These are phyloP conservation scores for Heteronetta atricapilla DNA, from an alignment of 2,113 vertebrate genomes.

Conservation along the genomic window DNA sequence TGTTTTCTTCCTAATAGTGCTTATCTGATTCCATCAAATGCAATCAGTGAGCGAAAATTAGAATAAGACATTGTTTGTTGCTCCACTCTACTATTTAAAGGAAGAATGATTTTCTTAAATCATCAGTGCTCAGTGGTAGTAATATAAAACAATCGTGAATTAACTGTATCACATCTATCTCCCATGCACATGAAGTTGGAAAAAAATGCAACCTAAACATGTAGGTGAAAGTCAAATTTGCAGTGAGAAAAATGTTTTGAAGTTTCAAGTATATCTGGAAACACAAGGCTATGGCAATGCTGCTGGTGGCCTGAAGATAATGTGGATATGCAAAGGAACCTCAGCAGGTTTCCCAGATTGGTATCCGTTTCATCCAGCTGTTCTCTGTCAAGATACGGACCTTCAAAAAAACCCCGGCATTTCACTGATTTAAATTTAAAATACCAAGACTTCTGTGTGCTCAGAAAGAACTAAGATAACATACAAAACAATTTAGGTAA, in stretches of 20 bases:
- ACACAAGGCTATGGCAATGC: neutral
- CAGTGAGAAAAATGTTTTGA: neutral
- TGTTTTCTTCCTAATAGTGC: neutral
- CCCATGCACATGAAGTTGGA: neutral
- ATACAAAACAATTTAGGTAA: neutral
- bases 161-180: neutral
- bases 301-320: neutral
- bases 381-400: neutral
- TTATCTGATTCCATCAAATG: neutral
- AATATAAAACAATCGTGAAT: neutral
- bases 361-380: neutral
- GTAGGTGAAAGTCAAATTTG: neutral
- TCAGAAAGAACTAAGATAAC: neutral
- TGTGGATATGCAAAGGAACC: neutral
- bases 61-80: neutral
- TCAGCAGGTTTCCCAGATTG: neutral
- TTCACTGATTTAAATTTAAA: neutral
- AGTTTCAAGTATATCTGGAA: neutral
- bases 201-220: neutral
- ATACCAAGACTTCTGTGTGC: neutral
- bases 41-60: neutral
- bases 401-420: neutral
- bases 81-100: neutral
- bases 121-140: neutral
- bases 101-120: neutral